These are phyloP conservation scores for Spodoptera litura DNA, from an alignment of 1,140 invertebrate genomes.

Conservation along the genomic window DNA sequence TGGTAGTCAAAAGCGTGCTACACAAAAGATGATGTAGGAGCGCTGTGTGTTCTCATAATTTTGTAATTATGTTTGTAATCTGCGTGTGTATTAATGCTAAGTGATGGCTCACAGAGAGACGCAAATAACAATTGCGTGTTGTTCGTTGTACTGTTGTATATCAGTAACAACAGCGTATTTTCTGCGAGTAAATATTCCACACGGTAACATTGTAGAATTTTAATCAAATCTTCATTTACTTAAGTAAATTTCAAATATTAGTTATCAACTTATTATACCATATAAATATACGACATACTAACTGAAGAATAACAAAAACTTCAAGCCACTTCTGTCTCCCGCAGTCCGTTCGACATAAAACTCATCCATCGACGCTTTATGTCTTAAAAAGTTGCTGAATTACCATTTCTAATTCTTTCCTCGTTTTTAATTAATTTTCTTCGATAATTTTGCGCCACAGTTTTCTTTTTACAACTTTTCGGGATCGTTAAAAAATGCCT, in stretches of 20 bases:
- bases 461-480: conserved; percentile 17
- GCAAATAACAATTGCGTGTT: too few relatives aligned
- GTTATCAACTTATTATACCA: too few relatives aligned
- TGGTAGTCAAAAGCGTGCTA: background rate
- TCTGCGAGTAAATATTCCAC: too few relatives aligned
- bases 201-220: too few relatives aligned
- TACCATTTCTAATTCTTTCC: conserved; percentile 23
- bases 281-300: too few relatives aligned
- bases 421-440: conserved; percentile 23
- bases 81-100: background rate
- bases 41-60: background rate
- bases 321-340: too few relatives aligned
- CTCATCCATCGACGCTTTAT: background rate
- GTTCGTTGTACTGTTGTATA: too few relatives aligned
- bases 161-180: too few relatives aligned
- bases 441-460: conserved; percentile 10
- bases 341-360: background rate
- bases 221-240: too few relatives aligned
- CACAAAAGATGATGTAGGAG: conserved; percentile 5
- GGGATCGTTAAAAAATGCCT: conserved; percentile 10
- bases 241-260: too few relatives aligned
- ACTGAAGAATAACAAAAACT: too few relatives aligned
- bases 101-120: too few relatives aligned
- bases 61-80: background rate
- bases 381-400: conserved; percentile 16